These are phyloP conservation scores for Leguminivora glycinivorella DNA, from an alignment of 1,140 invertebrate genomes.

Conservation along the genomic window DNA sequence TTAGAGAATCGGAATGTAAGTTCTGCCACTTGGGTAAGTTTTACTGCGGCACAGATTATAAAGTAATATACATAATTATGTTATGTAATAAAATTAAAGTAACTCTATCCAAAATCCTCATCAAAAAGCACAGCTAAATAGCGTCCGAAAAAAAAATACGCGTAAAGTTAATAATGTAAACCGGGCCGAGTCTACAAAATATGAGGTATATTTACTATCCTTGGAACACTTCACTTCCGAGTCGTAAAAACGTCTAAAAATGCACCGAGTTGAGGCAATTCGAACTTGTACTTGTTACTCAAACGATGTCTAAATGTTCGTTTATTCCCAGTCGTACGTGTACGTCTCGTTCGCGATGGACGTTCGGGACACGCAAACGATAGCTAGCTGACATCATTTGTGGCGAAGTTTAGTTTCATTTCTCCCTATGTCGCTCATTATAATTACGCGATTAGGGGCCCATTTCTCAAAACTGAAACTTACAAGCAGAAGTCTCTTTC, in stretches of 20 bases:
- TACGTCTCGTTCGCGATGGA: too few relatives aligned
- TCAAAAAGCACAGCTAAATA: constrained; percentile 23
- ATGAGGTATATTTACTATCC: constrained; percentile 67
- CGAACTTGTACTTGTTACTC: neutral
- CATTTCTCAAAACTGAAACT: too few relatives aligned
- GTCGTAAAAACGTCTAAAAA: neutral
- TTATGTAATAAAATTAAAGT: constrained; percentile 29
- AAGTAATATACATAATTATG: neutral
- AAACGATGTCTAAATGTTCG: too few relatives aligned
- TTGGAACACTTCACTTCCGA: constrained; percentile 38
- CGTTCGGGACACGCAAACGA: too few relatives aligned
- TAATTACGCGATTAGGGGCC: too few relatives aligned
- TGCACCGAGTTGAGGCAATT: neutral
- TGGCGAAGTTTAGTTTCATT: too few relatives aligned
- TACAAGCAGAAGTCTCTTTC: too few relatives aligned
- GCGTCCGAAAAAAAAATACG: constrained; percentile 42
- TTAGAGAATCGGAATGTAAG: neutral
- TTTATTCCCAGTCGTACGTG: too few relatives aligned
- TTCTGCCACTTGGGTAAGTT: neutral
- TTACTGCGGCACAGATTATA: too few relatives aligned
- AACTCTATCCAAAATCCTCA: neutral
- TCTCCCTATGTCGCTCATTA: too few relatives aligned
- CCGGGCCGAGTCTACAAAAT: constrained; percentile 54
- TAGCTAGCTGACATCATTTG: too few relatives aligned
- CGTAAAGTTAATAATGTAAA: constrained; percentile 32